Evolutionary conservation across 2,113 vertebrate species (phyloP).

Genomic region (Micromys minutus): DNA sequence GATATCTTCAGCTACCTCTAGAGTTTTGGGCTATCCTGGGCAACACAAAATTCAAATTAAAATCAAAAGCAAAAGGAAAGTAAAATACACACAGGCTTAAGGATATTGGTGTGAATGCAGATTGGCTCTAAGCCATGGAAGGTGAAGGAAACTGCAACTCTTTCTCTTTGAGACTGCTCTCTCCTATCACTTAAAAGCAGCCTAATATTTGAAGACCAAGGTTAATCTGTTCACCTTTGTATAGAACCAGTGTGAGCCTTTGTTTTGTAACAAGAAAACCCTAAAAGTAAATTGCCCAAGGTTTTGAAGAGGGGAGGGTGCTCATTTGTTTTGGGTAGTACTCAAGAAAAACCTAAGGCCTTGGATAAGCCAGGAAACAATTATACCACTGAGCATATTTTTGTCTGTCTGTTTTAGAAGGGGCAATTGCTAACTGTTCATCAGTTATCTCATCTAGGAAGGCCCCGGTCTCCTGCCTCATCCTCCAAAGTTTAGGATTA

Average conservation of each 20-base stretch:
- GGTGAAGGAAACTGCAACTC: not conserved
- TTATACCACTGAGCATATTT: not conserved
- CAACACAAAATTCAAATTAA: not conserved
- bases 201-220: not conserved
- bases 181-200: conserved; percentile 28
- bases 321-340: not conserved
- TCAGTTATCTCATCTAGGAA: not conserved
- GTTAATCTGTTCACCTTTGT: not conserved
- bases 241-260: not conserved
- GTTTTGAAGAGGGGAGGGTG: no score
- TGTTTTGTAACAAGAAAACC: not conserved
- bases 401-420: not conserved
- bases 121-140: not conserved
- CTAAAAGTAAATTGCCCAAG: not conserved
- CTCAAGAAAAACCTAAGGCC: not conserved
- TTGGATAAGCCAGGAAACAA: not conserved
- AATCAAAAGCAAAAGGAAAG: not conserved
- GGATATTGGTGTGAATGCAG: not conserved
- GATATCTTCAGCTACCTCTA: not conserved
- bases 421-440: not conserved
- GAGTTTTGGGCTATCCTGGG: not conserved
- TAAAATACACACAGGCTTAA: not conserved
- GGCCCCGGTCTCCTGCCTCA: not conserved
- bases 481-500: not conserved
- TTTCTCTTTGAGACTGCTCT: not conserved